Evolutionary conservation across 2,888 invertebrate genomes (phyloP), one percentile per base, ranked within the genome.

Genomic region (Cerceris ruficornis): DNA sequence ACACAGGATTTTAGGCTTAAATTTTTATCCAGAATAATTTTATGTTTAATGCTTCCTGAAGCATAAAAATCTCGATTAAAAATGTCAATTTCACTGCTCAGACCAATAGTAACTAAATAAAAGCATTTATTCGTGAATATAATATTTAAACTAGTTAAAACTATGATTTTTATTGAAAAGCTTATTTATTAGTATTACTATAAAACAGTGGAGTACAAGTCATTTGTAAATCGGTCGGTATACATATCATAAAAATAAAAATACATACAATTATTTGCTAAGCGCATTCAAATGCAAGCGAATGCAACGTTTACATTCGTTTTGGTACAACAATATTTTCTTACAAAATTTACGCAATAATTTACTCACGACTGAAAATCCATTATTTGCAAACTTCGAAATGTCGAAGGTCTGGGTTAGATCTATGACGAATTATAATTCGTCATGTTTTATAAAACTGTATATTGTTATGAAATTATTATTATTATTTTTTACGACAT

Each of bases 161-260:
- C 28, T 28, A 28, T 28, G 28, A 28, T 28, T 46, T 9, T 54
- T 15, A 59, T 58, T n/a, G 13, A 39, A 7, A 9, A 15, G 52
- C 42, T 49, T 28, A 8, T 4, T 6, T 57, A 80, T 80, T 62
- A 42, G 71, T 62, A 59, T 50, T 77, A 80, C 70, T 69, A 77
- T 55, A 77, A 77, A 81, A 69, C 66, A 65, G 43, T 43, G 43
- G 42, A 65, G 49, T 78, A 75, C 64, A 75, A 71, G 71, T 55
- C 60, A 28, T 55, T 7, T 55, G 17, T 17, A 55, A 17, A 28
- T n/a, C 14, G 46, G n/a, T 42, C 17, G 41, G 15, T n/a, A 49
- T 28, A 43, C 14, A 17, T 41, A 11, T 67, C 42, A 15, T 55
- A 55, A 55, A 66, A 66, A 42, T 58, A 58, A 61, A 55, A 41